Conservation (phyloP, 2,113 vertebrate species). For the Oreochromis tanganicae region DNA sequence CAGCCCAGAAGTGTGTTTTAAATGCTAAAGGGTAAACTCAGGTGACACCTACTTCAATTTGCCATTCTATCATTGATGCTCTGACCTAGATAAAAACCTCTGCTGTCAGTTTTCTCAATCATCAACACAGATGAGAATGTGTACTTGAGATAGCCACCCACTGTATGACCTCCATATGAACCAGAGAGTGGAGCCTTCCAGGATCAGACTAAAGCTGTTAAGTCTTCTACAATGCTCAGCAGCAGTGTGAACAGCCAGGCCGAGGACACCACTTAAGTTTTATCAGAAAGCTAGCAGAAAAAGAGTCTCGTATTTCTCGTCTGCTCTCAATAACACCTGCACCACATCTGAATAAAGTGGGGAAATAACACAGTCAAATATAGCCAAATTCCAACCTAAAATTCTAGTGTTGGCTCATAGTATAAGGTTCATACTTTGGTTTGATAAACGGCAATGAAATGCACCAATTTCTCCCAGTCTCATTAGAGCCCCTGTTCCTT, state of each 20-base stretch:
- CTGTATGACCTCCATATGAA: slow-evolving; percentile 28
- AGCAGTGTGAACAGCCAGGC: slow-evolving; percentile 3
- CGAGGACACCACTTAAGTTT: neutral
- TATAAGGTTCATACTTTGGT: neutral
- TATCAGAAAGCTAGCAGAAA: neutral
- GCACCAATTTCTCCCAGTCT: neutral
- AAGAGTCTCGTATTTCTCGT: neutral
- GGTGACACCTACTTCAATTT: neutral
- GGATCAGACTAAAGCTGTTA: slow-evolving; percentile 17
- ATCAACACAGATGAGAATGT: slow-evolving; percentile 15
- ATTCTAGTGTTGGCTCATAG: neutral
- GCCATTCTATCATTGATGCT: neutral
- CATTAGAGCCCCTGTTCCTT: neutral
- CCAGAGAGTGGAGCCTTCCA: neutral
- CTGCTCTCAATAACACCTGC: neutral
- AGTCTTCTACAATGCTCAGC: neutral
- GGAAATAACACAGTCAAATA: neutral
- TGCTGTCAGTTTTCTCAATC: neutral
- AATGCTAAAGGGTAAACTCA: neutral
- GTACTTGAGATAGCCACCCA: slow-evolving; percentile 30
- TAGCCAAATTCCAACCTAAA: neutral
- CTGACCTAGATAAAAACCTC: neutral
- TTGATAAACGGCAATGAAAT: neutral
- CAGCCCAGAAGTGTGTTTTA: neutral
- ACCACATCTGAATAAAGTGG: neutral